Conservation (phyloP, 2,888 invertebrate species). For the Lasioglossum vierecki region DNA sequence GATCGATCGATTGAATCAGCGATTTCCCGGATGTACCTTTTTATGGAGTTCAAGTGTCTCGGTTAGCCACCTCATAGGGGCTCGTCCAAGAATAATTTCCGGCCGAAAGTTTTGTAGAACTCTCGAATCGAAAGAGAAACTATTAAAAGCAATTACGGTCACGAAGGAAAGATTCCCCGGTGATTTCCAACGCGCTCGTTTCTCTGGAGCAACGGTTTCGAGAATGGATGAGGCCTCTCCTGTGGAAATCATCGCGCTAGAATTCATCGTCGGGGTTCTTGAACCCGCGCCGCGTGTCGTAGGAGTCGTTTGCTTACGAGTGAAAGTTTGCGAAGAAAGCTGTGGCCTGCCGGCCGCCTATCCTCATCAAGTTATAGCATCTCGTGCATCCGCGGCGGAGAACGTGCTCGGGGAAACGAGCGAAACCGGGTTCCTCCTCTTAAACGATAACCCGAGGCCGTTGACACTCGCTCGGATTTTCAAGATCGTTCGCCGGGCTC, state of each 20-base stretch:
- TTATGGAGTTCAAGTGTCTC: conserved; percentile 51
- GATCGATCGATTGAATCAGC: conserved; percentile 61
- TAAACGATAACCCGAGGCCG: conserved; percentile 57
- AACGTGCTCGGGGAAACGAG: conserved; percentile 15
- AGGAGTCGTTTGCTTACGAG: conserved; percentile 67
- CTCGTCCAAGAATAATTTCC: conserved; percentile 31
- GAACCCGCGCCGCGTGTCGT: conserved; percentile 67
- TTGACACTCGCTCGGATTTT: conserved; percentile 67
- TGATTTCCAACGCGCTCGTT: conserved; percentile 15
- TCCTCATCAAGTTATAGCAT: conserved; percentile 31
- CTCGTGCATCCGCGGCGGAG: conserved; percentile 27
- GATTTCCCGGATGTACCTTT: conserved; percentile 64
- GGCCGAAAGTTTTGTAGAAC: conserved; percentile 18
- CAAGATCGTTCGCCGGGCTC: conserved; percentile 65
- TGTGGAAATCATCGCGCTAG: conserved; percentile 45
- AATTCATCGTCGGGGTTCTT: conserved; percentile 69
- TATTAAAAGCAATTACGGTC: not conserved
- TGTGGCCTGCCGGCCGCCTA: conserved; percentile 61
- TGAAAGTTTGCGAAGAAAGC: conserved; percentile 83
- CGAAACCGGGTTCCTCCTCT: conserved; percentile 43
- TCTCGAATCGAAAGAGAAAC: not conserved
- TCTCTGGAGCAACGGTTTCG: conserved; percentile 41
- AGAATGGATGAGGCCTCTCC: conserved; percentile 26
- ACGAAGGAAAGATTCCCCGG: not conserved
- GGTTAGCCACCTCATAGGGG: conserved; percentile 24